Base-by-base conservation (phyloP, 2,888 invertebrate genomes). In the Malthinus seriepunctatus region DNA sequence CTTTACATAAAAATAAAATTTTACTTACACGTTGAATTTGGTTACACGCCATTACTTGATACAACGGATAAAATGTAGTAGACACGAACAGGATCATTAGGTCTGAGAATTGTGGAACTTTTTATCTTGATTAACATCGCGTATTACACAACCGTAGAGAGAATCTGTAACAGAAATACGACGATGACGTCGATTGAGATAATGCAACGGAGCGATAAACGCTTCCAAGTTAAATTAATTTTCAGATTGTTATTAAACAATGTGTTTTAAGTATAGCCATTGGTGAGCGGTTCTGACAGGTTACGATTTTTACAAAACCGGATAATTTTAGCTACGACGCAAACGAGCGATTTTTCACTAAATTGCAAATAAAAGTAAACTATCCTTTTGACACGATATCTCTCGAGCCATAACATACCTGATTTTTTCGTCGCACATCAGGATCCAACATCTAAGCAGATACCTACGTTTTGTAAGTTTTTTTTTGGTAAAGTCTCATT, bases 61-160 rank as follows among this genome's bases (percentile, higher is more conserved):
- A 37, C 52, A 10, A 31, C 11, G 46, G 32, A 37, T 52, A 37
- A 23, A 46, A 31, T 31, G 31, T 32, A 10, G 44, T 32, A 44
- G 34, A 52, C 44, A 35, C 31, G 32, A 37, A 34, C 15, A 42
- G 14, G 44, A 51, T 32, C 42, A 51, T 15, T 14, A 14, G 12
- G 39, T 42, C 39, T 14, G 33, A 51, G 42, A 51, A 42, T 32
- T 34, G 51, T 15, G 33, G 39, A 50, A 50, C 39, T 50, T 44
- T 52, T 52, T 52, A 52, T 46, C 52, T 8, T 45, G 45, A 14
- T 9, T 4, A 52, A 52, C 46, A 46, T 46, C 45, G 32, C 45
- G 45, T 37, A 52, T 37, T 52, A 52, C 44, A 38, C 51, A n/a
- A 51, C 15, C 42, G 34, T 32, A 35, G 32, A 5, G 23, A 46